Evolutionary conservation across 2,888 invertebrate species (phyloP), one percentile per base, ranked within the genome.

Genomic region (Polia nebulosa): DNA sequence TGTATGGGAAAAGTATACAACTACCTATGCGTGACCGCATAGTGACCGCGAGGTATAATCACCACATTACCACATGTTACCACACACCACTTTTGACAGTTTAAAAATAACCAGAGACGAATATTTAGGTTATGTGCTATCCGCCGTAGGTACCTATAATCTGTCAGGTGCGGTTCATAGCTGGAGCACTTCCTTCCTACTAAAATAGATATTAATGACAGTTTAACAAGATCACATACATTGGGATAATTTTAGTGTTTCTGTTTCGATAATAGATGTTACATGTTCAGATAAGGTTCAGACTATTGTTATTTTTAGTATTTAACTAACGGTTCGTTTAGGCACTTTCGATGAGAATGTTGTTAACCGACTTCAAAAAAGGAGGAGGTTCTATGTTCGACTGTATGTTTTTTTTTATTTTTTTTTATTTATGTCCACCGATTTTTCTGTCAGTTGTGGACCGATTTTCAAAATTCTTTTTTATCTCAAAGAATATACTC

Each of bases 111-210:
- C 64, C 72, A 72, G 60, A 72, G 58, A 63, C 36, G 59, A 32
- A 53, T 69, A 78, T 78, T 66, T 77, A 60, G 81, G 81, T 81
- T 78, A 77, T 72, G 29, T 44, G 51, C 45, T 76, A 66, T 61
- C 27, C 39, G 27, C 27, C 45, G 47, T 60, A 25, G 55, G 59
- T 61, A 47, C 41, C 41, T 41, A 34, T 36, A 41, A 57, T 52
- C 34, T 57, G 52, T 70, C 72, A 68, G 17, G 51, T 36, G 36
- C 22, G 41, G 41, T 27, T 52, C 52, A 20, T 36, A 29, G 32
- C 64, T 64, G 63, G 64, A 61, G 15, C 45, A 56, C 20, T 72
- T 58, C 47, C 20, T 72, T 58, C 47, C 53, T 55, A 58, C 56
- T 32, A 58, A 72, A 71, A 77, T 60, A 60, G 53, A 77, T 58